Evolutionary conservation across 2,113 vertebrate species (phyloP).

Genomic region (Prunella fulvescens): DNA sequence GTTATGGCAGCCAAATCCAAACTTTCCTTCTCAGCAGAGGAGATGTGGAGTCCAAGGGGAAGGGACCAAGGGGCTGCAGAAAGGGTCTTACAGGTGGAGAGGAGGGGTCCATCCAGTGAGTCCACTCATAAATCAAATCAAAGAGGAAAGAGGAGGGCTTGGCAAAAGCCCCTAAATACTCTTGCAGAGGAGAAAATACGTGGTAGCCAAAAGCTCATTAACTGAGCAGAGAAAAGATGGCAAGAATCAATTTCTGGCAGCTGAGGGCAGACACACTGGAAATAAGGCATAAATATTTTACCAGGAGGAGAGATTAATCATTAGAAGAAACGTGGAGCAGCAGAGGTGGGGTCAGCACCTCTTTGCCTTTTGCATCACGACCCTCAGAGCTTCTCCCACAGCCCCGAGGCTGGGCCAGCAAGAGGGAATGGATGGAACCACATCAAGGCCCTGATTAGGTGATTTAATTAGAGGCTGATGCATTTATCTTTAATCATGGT

Average conservation of each 20-base stretch:
- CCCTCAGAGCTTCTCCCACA: background rate
- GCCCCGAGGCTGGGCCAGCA: background rate
- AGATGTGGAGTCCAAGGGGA: background rate
- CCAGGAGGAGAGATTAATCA: background rate
- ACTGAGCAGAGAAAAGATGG: background rate
- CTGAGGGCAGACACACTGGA: background rate
- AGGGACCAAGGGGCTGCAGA: background rate
- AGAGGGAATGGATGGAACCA: background rate
- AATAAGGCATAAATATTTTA: conserved; percentile 45
- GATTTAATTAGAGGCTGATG: background rate
- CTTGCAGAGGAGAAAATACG: background rate
- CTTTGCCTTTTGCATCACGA: background rate
- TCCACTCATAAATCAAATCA: background rate
- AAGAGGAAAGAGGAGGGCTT: background rate
- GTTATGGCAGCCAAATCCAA: background rate
- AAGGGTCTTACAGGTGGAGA: background rate
- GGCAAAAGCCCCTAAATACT: background rate
- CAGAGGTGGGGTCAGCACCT: background rate
- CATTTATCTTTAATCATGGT: background rate
- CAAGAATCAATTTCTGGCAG: conserved; percentile 4
- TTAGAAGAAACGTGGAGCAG: fast-evolving
- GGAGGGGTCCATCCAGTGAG: background rate
- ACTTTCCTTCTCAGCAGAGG: background rate
- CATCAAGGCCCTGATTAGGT: background rate
- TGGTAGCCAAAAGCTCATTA: background rate